Percentiles rank a stretch among this genome's conserved stretches.
Evolutionary conservation across 2,888 invertebrate genomes (phyloP).

Genomic region (Ernsta delagoae): DNA sequence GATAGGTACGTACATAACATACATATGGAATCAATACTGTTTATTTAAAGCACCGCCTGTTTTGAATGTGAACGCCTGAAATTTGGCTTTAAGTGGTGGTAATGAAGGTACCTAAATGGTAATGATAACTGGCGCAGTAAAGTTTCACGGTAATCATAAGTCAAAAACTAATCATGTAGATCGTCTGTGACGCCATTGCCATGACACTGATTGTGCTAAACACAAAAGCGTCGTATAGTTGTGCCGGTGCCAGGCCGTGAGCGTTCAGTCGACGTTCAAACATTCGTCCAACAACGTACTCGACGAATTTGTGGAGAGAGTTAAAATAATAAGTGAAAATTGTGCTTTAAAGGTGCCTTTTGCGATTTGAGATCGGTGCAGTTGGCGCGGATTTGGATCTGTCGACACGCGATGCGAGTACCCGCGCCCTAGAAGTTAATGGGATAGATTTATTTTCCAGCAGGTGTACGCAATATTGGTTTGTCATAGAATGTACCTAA

Average conservation of each 20-base stretch:
- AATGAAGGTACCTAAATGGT: background rate
- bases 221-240: slow-evolving; percentile 63
- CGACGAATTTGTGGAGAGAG: slow-evolving; percentile 10
- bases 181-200: slow-evolving; percentile 42
- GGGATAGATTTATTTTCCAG: slow-evolving; percentile 36
- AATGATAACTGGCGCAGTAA: slow-evolving; percentile 3
- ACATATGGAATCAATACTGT: no score
- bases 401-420: slow-evolving; percentile 40
- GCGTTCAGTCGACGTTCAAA: slow-evolving; percentile 58
- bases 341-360: slow-evolving; percentile 15
- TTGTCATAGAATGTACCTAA: slow-evolving; percentile 6
- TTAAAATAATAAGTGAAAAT: slow-evolving; percentile 25
- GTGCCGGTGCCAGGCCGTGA: slow-evolving; percentile 62
- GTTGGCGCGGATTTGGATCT: slow-evolving; percentile 41
- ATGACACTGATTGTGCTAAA: slow-evolving; percentile 55
- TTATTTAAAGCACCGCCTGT: background rate
- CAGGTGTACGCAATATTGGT: slow-evolving; percentile 22
- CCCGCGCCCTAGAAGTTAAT: slow-evolving; percentile 10
- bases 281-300: slow-evolving; percentile 33
- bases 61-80: background rate
- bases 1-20: no score
- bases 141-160: slow-evolving; percentile 10
- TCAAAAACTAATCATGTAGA: slow-evolving; percentile 42
- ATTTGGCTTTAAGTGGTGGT: no score
- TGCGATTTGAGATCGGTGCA: slow-evolving; percentile 44